Evolutionary conservation across 30 jellyfish, hydroid and myxozoan species (phyloP), one percentile per base, ranked within the genome.

Genomic region (Catostylus mosaicus): DNA sequence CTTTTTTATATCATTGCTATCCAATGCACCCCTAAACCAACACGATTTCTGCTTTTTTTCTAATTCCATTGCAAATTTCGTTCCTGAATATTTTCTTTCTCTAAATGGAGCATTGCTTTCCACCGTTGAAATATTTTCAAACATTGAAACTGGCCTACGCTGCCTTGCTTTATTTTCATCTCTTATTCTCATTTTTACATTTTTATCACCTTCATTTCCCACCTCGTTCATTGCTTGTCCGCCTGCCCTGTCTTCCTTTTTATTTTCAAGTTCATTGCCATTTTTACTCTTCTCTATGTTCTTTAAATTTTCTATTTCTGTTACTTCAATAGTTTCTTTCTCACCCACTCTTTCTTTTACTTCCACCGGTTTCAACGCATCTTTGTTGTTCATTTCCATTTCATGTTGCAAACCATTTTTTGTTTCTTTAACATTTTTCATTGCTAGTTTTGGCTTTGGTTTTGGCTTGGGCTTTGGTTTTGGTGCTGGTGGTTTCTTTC

Each of bases 21-120:
- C 78, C 56, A 82, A 34, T 30, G 65, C 92, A 7, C 92, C 92
- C 57, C 85, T 82, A 24, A 82, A 82, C 92, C 92, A 82, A 51
- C 92, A 82, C 14, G 91, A 29, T 1, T 69, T 69, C 35, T 82
- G 86, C 27, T 82, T 82, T 64, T 51, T 82, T 56, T 82, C 92
- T 36, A 82, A 36, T 61, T 57, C 92, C 6, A 63, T 63, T 27
- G 92, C 63, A 38, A 68, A 82, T 43, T 66, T 54, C 31, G 47
- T 54, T 3, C 73, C 75, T 30, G 92, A 70, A 14, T 6, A 24
- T 20, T 59, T 47, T 27, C 51, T 27, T 35, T 77, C 72, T 48
- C 84, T 30, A 51, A 23, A 50, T 20, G 56, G 62, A 24, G 23
- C 11, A 22, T 57, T 27, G 24, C 57, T 74, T 8, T 54, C 61